These are phyloP conservation scores for Phocoena phocoena DNA, from an alignment of 2,113 vertebrate species.

Conservation along the genomic window DNA sequence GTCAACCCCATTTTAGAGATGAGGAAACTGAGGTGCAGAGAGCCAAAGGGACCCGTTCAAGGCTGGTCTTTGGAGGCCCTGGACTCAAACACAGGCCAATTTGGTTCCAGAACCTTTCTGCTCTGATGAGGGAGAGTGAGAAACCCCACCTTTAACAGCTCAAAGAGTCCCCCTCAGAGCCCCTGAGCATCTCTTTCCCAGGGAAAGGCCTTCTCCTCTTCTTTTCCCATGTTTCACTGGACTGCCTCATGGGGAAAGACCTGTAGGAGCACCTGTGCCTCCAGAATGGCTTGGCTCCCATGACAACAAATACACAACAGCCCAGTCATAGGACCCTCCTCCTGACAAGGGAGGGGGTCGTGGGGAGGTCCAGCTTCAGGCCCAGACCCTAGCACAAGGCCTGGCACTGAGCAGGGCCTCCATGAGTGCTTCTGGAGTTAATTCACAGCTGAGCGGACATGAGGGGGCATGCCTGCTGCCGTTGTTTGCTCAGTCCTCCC, in stretches of 20 bases:
- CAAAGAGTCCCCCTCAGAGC: rapidly evolving
- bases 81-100: background rate
- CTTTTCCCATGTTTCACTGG: too few relatives aligned
- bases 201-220: background rate
- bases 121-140: background rate
- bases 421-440: background rate
- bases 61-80: background rate
- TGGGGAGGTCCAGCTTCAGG: background rate
- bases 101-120: background rate
- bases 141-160: background rate
- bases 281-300: background rate
- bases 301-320: background rate
- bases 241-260: background rate
- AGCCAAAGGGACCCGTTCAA: background rate
- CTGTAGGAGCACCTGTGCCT: background rate
- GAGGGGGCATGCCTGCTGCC: background rate
- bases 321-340: background rate
- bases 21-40: background rate
- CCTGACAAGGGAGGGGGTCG: background rate
- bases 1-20: background rate
- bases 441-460: background rate
- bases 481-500: too few relatives aligned
- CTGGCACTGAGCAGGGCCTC: background rate
- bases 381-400: background rate
- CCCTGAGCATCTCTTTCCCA: background rate